phyloP scores from a whole-genome alignment of 1,140 invertebrate genomes.

The Orchestia grillus region DNA sequence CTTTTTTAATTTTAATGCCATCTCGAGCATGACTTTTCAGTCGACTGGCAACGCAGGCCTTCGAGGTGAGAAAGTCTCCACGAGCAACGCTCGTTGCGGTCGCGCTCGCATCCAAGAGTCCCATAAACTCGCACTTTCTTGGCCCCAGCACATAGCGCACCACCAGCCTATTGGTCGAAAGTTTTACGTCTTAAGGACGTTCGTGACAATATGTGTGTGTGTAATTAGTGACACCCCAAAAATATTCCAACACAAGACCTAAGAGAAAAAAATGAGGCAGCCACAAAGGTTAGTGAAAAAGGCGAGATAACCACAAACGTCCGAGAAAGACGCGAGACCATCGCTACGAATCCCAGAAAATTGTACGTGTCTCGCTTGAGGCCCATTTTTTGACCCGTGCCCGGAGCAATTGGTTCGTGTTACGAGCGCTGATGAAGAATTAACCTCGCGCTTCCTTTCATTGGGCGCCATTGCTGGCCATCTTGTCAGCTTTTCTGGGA shows the following conservation, averaged over 20 bases:
- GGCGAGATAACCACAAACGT: neutral
- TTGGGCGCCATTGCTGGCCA: neutral
- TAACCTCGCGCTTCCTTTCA: neutral
- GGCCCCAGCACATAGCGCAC: neutral
- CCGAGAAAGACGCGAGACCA: neutral
- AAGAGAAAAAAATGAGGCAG: too few relatives aligned
- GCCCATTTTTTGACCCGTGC: neutral
- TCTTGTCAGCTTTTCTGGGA: neutral
- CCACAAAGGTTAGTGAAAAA: neutral
- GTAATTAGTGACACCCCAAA: neutral
- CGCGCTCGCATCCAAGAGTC: neutral
- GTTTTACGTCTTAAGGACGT: neutral
- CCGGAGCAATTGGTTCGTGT: neutral
- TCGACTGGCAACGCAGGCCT: neutral
- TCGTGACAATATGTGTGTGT: neutral
- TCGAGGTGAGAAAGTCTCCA: neutral
- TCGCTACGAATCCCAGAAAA: neutral
- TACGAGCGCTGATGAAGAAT: neutral
- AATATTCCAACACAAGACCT: neutral
- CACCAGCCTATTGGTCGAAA: neutral
- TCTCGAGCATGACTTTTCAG: neutral
- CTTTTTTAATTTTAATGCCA: neutral
- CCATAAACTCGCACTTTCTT: neutral
- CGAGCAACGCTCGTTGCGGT: neutral
- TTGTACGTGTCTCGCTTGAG: neutral